Evolutionary conservation across 2,113 vertebrate species (phyloP).

Genomic region (Spilogale gracilis): DNA sequence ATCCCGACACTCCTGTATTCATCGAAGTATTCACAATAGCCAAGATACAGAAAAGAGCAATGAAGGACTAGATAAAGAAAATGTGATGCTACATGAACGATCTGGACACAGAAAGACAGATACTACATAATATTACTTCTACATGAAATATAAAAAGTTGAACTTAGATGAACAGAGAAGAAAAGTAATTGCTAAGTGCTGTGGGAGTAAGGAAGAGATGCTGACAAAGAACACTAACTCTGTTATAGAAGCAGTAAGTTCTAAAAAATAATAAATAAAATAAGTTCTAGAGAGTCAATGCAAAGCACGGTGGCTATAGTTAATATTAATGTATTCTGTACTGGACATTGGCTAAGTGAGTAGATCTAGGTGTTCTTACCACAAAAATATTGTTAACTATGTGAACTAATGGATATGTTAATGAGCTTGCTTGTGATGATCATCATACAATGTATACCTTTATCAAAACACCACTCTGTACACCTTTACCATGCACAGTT

Average conservation of each 20-base stretch:
- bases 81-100: neutral
- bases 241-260: neutral
- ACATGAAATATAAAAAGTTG: neutral
- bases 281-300: neutral
- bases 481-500: neutral
- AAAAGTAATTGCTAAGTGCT: neutral
- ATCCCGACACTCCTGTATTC: neutral
- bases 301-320: neutral
- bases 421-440: neutral
- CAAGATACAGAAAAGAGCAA: neutral
- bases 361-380: neutral
- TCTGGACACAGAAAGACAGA: neutral
- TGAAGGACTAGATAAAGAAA: neutral
- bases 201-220: neutral
- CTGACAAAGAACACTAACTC: neutral
- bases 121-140: neutral
- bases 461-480: neutral
- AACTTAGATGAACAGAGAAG: neutral
- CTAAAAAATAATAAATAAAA: neutral
- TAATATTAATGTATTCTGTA: neutral
- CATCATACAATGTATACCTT: neutral
- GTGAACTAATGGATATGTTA: neutral
- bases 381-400: neutral
- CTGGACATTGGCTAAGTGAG: neutral
- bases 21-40: neutral